Base-by-base conservation (phyloP, 2,888 invertebrate species). In the Drosophila meridionalis region DNA sequence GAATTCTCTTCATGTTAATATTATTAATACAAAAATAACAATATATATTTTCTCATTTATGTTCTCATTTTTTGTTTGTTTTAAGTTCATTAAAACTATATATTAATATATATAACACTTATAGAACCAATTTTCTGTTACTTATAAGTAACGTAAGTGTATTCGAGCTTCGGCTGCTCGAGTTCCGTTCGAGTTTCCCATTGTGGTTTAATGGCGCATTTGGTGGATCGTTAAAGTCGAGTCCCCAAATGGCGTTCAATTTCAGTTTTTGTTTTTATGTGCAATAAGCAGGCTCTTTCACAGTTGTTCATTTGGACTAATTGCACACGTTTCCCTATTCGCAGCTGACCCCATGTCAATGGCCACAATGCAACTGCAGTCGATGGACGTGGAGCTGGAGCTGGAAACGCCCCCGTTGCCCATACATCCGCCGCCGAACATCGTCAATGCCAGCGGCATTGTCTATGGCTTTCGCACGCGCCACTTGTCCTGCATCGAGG, bases 401-500 rank as follows among this genome's bases (percentile, higher is more conserved):
- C 8, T 73, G 28, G 82, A 90, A 56, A 82, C 78, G 65, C 91
- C 80, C 11, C 84, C 82, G 58, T 55, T 78, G 55, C 74, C 88
- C 8, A 86, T 88, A 45, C 74, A 76, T 38, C 75, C 76, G 9
- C 73, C 81, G 26, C 75, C 75, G 7, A 79, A 71, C 34, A 58
- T 72, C 34, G 56, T 72, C 20, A 56, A 28, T 36, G 58, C 61
- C 48, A 78, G 63, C 53, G 91, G 90, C 12, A 89, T 91, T 26
- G 73, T 91, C 12, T 92, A 91, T 75, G 93, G 93, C 1, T 93
- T 92, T 81, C 92, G 93, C 38, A 93, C 93, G 14, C 87, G 93
- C 4, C 93, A 93, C 82, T 78, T 93, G 59, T 93, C 93, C 64
- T 93, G 93, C 75, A 93, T 93, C 58, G 92, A 93, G 68, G 93